These are phyloP conservation scores for Vidua chalybeata DNA, from an alignment of 2,113 vertebrate genomes.

Conservation along the genomic window DNA sequence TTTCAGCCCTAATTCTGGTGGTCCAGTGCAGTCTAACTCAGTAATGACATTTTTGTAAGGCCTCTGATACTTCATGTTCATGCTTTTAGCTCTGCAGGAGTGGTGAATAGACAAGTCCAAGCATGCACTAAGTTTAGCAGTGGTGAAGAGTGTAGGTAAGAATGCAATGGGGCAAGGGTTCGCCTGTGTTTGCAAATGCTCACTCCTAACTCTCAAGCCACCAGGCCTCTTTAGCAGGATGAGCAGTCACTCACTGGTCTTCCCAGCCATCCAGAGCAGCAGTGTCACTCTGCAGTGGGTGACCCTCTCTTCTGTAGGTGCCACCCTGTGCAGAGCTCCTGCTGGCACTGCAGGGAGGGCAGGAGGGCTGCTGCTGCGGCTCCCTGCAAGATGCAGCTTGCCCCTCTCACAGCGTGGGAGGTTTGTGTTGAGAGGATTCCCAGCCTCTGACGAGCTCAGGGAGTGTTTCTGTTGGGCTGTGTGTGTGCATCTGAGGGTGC, in stretches of 20 bases:
- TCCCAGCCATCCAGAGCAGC: neutral
- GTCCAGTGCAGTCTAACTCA: neutral
- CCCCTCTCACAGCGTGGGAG: neutral
- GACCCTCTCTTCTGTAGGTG: neutral
- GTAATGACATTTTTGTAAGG: neutral
- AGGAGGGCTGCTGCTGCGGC: neutral
- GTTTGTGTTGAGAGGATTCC: neutral
- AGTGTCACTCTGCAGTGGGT: fast-evolving
- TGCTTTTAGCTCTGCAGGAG: neutral
- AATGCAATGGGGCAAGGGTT: neutral
- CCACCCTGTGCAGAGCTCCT: fast-evolving
- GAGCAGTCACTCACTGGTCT: neutral
- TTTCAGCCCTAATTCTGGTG: neutral
- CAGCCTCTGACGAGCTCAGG: neutral
- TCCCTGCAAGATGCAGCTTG: neutral
- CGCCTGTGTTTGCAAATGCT: neutral
- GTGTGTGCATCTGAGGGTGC: neutral
- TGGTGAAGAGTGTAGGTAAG: neutral
- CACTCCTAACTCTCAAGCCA: neutral
- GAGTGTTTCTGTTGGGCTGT: neutral
- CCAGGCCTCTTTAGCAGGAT: neutral
- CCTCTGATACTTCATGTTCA: neutral
- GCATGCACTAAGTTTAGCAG: neutral
- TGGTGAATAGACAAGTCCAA: neutral
- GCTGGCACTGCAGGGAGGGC: neutral